Base-by-base conservation (phyloP, 2,888 invertebrate genomes). In the Pristionchus mayeri region DNA sequence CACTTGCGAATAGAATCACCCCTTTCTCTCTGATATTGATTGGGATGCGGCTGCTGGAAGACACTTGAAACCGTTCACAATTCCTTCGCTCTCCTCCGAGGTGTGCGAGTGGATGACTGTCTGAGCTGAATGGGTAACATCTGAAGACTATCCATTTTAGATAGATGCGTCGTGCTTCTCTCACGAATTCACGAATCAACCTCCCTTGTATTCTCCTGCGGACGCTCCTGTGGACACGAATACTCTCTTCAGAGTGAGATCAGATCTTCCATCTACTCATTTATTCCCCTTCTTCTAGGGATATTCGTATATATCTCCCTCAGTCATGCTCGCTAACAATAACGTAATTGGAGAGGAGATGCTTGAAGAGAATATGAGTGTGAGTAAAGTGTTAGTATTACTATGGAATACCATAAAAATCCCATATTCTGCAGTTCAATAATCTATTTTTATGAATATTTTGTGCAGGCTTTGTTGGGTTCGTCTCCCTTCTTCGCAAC, bases 121-220 rank as follows among this genome's bases (percentile, higher is more conserved):
- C n/a, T n/a, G n/a, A n/a, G n/a, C n/a, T n/a, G n/a, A n/a, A n/a
- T n/a, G n/a, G n/a, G n/a, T 67, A 30, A 67, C 40, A 37, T 34
- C 57, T 57, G 30, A 57, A 21, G n/a, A 21, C 18, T 79, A n/a
- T n/a, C n/a, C n/a, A n/a, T n/a, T n/a, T n/a, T 48, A 97, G 93
- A 94, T 97, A 87, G 98, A 98, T 94, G 97, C 97, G 21, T 96
- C 96, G 92, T 98, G 98, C 94, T 98, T 98, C 94, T 96, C 97
- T 71, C 96, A 96, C 88, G 98, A 98, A 94, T 98, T 98, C 94
- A 98, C 98, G 0, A 95, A 95, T 91, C 96, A 97, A 95, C 95
- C 95, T 81, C 96, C 97, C 11, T 95, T 96, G 0, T 97, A 98
- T 94, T 97, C 97, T 7, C 97, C 97, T 0, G 96, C 97, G 27